Base-by-base conservation (phyloP, 2,888 invertebrate species). In the Rotaria sp. region DNA sequence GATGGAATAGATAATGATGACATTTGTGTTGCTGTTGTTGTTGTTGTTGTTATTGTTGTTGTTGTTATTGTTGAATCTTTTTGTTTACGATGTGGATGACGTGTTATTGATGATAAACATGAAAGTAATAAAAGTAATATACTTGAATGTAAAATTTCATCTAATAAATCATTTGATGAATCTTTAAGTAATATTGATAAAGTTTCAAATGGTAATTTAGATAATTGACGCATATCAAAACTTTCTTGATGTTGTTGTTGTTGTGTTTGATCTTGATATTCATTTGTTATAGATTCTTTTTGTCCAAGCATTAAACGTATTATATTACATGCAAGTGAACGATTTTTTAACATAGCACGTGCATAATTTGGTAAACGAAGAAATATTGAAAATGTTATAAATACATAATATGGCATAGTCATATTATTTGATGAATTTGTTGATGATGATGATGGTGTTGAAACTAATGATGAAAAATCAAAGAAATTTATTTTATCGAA, bases 311-410 rank as follows among this genome's bases (percentile, higher is more conserved):
- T 94, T 85, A 97, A 92, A 11, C 96, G 92, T 88, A 97, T 92
- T 87, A 97, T 93, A 90, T 95, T 95, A 89, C 95, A 94, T 0
- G 96, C 96, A 88, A 94, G 94, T 88, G 90, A 89, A 88, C 95
- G 93, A 89, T 95, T 94, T 90, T 95, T 95, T 48, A 97, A 92
- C 88, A 97, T 91, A 80, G 96, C 95, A 90, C 95, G 96, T 0
- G 96, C 96, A 90, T 96, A 97, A 3, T 96, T 95, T 0, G 96
- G 96, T 89, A 97, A 92, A 88, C 96, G 93, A 41, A 97, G 93
- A 90, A 97, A 95, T 87, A 96, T 92, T 1, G 95, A 95, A 90
- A 97, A 95, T 26, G 96, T 96, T 2, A 95, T 94, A 88, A 97
- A 93, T 84, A 96, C 96, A 92, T 96, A 96, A 86, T 95, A 94